phyloP scores from a whole-genome alignment of 1,140 invertebrate genomes.

The Drosophila repleta region DNA sequence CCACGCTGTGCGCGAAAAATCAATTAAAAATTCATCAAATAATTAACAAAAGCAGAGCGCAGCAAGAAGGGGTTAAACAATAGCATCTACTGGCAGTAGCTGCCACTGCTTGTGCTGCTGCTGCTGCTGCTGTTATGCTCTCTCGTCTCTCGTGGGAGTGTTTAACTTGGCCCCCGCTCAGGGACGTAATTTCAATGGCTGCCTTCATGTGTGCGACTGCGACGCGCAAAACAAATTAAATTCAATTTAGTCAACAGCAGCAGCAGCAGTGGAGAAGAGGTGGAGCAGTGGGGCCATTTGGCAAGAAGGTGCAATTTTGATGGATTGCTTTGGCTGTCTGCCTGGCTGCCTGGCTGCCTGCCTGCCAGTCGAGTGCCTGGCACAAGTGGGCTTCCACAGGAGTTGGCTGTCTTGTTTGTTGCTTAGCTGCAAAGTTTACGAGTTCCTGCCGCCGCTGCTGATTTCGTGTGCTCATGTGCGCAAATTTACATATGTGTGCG shows the following conservation, averaged over 20 bases:
- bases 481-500: conserved; percentile 28
- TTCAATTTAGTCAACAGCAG: conserved; percentile 77
- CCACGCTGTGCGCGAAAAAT: conserved; percentile 82
- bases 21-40: conserved; percentile 84
- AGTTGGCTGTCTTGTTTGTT: conserved; percentile 72
- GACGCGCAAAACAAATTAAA: conserved; percentile 82
- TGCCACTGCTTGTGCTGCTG: too few species aligned
- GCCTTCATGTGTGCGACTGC: conserved; percentile 42
- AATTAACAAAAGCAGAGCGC: conserved; percentile 81
- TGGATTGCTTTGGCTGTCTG: conserved; percentile 74
- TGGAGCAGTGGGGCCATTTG: conserved; percentile 21
- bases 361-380: conserved; percentile 46
- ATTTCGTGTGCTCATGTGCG: conserved; percentile 17
- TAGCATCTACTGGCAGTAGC: conserved; percentile 43
- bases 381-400: conserved; percentile 25
- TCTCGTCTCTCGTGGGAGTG: conserved; percentile 62
- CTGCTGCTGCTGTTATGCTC: conserved; percentile 1
- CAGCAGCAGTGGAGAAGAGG: not conserved
- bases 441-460: conserved; percentile 33
- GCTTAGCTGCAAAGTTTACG: conserved; percentile 80
- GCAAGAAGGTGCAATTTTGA: conserved; percentile 84
- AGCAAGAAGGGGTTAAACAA: conserved; percentile 75
- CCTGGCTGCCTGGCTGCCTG: conserved; percentile 18
- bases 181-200: conserved; percentile 68
- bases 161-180: conserved; percentile 66